Conservation (phyloP, 2,113 vertebrate species). For the Malaclemys terrapin region DNA sequence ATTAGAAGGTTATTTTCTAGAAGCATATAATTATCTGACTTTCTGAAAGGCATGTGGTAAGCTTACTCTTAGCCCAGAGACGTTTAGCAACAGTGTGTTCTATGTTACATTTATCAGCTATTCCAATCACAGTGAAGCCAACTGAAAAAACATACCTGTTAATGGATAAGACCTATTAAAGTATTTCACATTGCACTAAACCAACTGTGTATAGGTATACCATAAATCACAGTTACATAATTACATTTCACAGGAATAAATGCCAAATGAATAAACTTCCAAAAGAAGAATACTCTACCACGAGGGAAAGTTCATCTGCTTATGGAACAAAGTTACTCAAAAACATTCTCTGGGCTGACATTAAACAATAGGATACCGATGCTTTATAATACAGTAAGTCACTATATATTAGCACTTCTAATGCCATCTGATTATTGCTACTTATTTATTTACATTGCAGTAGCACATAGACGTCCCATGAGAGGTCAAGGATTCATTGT, state of each 20-base stretch:
- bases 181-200: conserved; percentile 57
- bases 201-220: conserved; percentile 30
- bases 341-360: accelerated
- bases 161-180: conserved; percentile 58
- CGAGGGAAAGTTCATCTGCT: background rate
- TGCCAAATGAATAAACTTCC: background rate
- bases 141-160: conserved; percentile 21
- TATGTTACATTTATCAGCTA: conserved; percentile 40
- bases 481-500: background rate
- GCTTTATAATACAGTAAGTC: background rate
- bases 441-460: background rate
- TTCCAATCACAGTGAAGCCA: conserved; percentile 34
- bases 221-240: conserved; percentile 31
- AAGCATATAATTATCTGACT: conserved; percentile 44
- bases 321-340: background rate
- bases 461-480: background rate
- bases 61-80: conserved; percentile 40
- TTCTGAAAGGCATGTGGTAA: conserved; percentile 46
- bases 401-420: background rate
- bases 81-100: conserved; percentile 55
- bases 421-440: background rate
- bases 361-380: background rate
- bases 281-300: background rate
- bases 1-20: conserved; percentile 43
- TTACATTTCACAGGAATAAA: background rate